Base-by-base conservation (phyloP, 2,113 vertebrate genomes). In the Fulica atra region DNA sequence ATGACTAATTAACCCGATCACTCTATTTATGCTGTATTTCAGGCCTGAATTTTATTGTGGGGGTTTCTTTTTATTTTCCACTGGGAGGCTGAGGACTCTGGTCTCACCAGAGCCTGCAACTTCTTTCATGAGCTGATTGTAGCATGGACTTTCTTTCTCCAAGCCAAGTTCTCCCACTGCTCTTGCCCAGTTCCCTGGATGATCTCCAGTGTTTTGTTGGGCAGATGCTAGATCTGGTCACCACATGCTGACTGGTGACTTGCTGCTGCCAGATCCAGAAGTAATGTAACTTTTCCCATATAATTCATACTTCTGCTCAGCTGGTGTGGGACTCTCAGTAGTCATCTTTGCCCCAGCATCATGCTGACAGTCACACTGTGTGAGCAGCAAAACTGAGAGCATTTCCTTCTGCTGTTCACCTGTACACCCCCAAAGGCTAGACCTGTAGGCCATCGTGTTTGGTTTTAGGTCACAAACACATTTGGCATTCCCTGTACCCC, bases 251-350 rank as follows among this genome's bases (percentile, higher is more conserved):
- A 6, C 0, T 16, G 64, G 54, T 36, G 56, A 38, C 54, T 5
- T 8, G 48, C 11, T 46, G 44, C 64, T 88, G 83, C 61, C 76
- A 64, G 68, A 68, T 20, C 24, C 63, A 51, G 17, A 19, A 59
- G 53, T 1, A 65, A 73, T 28, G 33, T 24, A 14, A 35, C 15
- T 29, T 38, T 33, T 57, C 60, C 69, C 33, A 61, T 26, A 5
- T 19, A 61, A 23, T 53, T 60, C 2, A 0, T 1, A 0, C 33
- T 44, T 51, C 10, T 12, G 1, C 53, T 25, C 50, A 1, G 2
- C 16, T 31, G 36, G 1, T 38, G 36, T 20, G 24, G 19, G 66
- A 29, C 38, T 74, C 44, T 26, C 6, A 0, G 10, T 31, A 18
- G 13, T 28, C 36, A 42, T 10, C 6, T 46, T 19, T 48, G 21